Base-by-base conservation (phyloP, 2,797 vertebrate genomes). In the Molossus molossus region DNA sequence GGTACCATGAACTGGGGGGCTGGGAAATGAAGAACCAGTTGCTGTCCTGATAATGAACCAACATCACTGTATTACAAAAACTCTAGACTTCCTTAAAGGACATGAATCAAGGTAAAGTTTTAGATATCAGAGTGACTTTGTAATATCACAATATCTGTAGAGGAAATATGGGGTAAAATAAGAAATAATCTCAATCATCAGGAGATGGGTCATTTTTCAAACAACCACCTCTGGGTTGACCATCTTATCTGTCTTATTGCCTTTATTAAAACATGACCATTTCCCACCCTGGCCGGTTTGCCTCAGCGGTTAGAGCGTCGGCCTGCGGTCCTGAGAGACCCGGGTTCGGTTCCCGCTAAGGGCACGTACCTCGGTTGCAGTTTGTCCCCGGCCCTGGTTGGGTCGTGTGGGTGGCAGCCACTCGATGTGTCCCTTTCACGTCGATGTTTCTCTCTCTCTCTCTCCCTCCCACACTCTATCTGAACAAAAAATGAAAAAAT, bases 41-140 rank as follows among this genome's bases (percentile, higher is more conserved):
- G 17, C 62, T 75, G 1, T 48, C 25, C 20, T 80, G n/a, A 58
- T 80, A 87, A 87, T 50, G 70, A 90, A 45, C 14, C 67, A 70
- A 1, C 33, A 65, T 84, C 27, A 27, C 21, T 55, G 2, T 90
- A 29, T 87, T 95, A 91, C 45, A 29, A 12, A 87, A 89, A 60
- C 17, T 75, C 50, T 50, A 55, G 73, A 17, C 37, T 58, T 86
- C 58, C n/a, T 55, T 91, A 86, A 81, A 53, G 37, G 11, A 55
- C 21, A 76, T 37, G 67, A 90, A 50, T 82, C 87, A 85, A 64
- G 27, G 55, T 76, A 14, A 90, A 45, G 6, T 88, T 85, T 96
- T 73, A 91, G 53, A 33, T 53, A 69, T 58, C 77, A 88, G 55
- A 91, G 9, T 94, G 76, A 45, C 80, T 93, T 75, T 55, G 3